These are phyloP conservation scores for Tragelaphus strepsiceros DNA, from an alignment of 2,113 vertebrate species.

Conservation along the genomic window DNA sequence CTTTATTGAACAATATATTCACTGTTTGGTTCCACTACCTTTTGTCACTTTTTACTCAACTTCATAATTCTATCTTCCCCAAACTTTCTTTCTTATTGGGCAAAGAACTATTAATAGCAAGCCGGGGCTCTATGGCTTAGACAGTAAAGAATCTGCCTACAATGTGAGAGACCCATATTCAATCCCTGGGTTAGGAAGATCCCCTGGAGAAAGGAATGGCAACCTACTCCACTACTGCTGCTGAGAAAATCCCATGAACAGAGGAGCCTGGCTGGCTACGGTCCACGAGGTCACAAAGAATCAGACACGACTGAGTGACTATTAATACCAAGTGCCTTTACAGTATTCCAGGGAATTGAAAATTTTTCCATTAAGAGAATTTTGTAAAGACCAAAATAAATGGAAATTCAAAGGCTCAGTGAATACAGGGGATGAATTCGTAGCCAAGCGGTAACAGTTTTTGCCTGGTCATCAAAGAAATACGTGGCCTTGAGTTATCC, in stretches of 20 bases:
- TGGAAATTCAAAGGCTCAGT: background rate
- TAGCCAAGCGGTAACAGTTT: background rate
- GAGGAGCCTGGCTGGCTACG: background rate
- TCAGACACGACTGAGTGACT: background rate
- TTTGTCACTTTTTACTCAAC: background rate
- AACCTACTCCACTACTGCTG: background rate
- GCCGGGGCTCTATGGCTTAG: background rate
- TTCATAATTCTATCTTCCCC: background rate
- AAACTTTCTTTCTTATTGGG: background rate
- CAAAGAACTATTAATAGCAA: background rate
- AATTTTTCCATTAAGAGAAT: background rate
- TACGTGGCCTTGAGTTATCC: background rate
- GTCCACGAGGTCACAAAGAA: background rate
- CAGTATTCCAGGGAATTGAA: background rate
- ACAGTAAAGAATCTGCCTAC: background rate
- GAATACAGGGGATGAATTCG: background rate
- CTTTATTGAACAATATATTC: background rate
- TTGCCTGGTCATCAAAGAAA: background rate
- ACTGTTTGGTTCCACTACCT: background rate
- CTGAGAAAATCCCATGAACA: background rate
- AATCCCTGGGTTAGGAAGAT: background rate
- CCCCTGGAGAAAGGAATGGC: background rate
- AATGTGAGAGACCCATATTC: background rate
- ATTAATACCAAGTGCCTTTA: background rate
- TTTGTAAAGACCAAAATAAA: background rate